These are phyloP conservation scores for Scomber scombrus DNA, from an alignment of 2,113 vertebrate genomes.

Conservation along the genomic window DNA sequence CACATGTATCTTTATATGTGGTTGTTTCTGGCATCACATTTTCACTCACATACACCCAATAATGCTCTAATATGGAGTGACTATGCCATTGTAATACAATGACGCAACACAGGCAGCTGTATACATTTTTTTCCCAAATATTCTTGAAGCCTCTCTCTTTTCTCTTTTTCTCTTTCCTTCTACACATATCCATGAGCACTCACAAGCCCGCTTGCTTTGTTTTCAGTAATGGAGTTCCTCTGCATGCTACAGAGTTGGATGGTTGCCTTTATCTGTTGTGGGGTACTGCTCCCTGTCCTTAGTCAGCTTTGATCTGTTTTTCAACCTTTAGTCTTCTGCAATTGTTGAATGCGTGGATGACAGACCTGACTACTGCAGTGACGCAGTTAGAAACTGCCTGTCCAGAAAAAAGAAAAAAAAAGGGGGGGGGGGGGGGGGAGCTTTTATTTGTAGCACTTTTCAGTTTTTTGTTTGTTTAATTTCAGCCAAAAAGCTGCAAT, in stretches of 20 bases:
- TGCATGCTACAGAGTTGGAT: slow-evolving; percentile 28
- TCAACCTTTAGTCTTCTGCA: slow-evolving; percentile 36
- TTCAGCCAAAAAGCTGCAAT: slow-evolving; percentile 2
- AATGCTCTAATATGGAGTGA: not conserved
- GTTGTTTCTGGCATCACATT: not conserved
- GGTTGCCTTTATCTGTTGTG: slow-evolving; percentile 51
- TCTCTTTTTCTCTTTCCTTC: not conserved
- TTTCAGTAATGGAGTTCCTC: slow-evolving; percentile 40
- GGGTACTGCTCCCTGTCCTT: slow-evolving; percentile 31
- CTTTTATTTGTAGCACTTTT: not conserved
- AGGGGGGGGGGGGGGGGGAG: no score
- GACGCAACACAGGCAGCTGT: not conserved
- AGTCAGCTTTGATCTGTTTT: slow-evolving; percentile 48
- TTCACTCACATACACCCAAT: not conserved
- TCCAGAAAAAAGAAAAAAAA: not conserved
- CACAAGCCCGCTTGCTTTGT: slow-evolving; percentile 19
- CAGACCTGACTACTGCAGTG: not conserved
- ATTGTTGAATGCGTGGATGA: slow-evolving; percentile 16
- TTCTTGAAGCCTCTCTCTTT: not conserved
- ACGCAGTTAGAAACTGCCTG: not conserved
- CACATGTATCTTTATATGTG: not conserved
- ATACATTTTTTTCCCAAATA: not conserved
- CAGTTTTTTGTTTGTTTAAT: not conserved
- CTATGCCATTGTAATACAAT: not conserved
- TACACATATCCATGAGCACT: not conserved